Conservation (phyloP, 2,888 invertebrate species). For the Patella pellucida region DNA sequence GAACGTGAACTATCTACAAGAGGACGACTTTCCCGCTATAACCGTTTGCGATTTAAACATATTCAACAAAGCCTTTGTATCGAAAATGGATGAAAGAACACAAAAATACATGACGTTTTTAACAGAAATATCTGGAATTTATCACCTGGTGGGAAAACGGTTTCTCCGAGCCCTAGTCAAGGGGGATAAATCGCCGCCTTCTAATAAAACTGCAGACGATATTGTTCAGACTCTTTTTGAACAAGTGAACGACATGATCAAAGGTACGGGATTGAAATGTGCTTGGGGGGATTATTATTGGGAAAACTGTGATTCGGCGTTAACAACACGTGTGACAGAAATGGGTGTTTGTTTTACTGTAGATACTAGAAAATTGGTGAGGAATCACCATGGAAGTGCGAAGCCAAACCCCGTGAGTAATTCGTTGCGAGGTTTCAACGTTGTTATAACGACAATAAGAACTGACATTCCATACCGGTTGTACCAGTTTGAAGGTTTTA, state of each 20-base stretch:
- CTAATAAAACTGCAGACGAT: constrained; percentile 23
- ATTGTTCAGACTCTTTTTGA: constrained; percentile 21
- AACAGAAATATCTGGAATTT: constrained; percentile 38
- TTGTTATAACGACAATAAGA: constrained; percentile 25
- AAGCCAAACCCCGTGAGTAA: constrained; percentile 30
- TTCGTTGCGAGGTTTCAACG: constrained; percentile 35
- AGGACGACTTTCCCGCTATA: constrained; percentile 40
- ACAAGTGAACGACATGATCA: constrained; percentile 16
- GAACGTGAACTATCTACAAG: constrained; percentile 35
- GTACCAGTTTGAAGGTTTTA: constrained; percentile 36
- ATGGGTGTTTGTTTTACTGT: constrained; percentile 40
- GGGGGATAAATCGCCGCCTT: constrained; percentile 8
- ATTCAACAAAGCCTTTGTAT: constrained; percentile 25
- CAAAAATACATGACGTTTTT: constrained; percentile 34
- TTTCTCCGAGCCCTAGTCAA: constrained; percentile 23
- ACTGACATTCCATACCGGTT: constrained; percentile 30
- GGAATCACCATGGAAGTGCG: constrained; percentile 2
- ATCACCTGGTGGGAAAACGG: constrained; percentile 28
- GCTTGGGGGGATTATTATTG: constrained; percentile 40
- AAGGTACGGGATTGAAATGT: constrained; percentile 26
- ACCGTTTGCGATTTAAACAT: constrained; percentile 42
- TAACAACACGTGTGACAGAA: constrained; percentile 27
- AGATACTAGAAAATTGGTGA: constrained; percentile 29
- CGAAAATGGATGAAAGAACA: constrained; percentile 20
- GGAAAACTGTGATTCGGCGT: constrained; percentile 31